Evolutionary conservation across 2,113 vertebrate species (phyloP), one percentile per base, ranked within the genome.

Genomic region (Sturnira hondurensis): DNA sequence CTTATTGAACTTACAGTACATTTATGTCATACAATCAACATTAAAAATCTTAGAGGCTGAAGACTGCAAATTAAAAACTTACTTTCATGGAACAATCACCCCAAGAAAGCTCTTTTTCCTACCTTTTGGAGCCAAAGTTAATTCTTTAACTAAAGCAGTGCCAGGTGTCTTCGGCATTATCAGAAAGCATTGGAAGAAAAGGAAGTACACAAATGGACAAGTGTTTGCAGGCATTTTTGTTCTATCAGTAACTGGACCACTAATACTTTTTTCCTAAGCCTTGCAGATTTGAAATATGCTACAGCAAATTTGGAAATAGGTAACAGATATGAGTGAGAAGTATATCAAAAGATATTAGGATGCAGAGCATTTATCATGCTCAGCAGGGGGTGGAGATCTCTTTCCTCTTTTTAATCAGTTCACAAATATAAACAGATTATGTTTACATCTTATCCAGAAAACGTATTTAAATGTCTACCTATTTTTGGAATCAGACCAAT

Each of bases 141-240:
- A 80, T 94, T 36, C 31, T 47, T 38, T 68, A 77, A 15, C 65
- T 63, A 20, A 88, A 8, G 19, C 45, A 81, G 58, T 24, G 24
- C 24, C 13, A 86, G 24, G 7, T n/a, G 41, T 81, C 83, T 93
- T 81, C 90, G 76, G 36, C 76, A 86, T 95, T 90, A 88, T 86
- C 54, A 52, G 41, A 76, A 95, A 95, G 19, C 5, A 7, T 70
- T 24, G 43, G 47, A 78, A 89, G 19, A 43, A 89, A 84, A 45
- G n/a, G 47, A 89, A 47, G 16, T 58, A 24, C 74, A 14, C 17
- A 41, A 43, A 89, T 63, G 54, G 22, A 61, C 28, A 65, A 36
- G 14, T 56, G 80, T 63, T 85, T 45, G 41, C 41, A 91, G 38
- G 4, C 16, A 10, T 86, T 81, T 80, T 50, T 87, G 14, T 87